A percentile compares a stretch with the other conserved stretches of the same genome.
phyloP scores from a whole-genome alignment of 2,888 invertebrate genomes.

The Teleogryllus oceanicus region DNA sequence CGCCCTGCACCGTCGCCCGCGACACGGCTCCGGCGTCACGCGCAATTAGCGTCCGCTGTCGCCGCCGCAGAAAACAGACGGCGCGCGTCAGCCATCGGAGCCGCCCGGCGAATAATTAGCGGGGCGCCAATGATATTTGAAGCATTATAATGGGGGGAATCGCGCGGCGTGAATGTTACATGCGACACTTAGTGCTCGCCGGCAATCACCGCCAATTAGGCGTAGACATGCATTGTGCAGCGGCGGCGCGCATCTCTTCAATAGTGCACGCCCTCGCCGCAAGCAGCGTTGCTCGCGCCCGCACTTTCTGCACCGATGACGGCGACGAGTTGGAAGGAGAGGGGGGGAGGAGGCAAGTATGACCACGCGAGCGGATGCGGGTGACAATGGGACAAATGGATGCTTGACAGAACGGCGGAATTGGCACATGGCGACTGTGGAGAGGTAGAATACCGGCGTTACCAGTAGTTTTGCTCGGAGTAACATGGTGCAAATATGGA shows the following conservation, averaged over 20 bases:
- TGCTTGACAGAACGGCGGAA: too few species aligned
- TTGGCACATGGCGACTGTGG: too few species aligned
- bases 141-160: not conserved
- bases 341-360: too few species aligned
- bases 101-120: slow-evolving; percentile 11
- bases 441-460: too few species aligned
- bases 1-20: not conserved
- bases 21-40: slow-evolving; percentile 5
- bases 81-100: not conserved
- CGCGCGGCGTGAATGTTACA: not conserved
- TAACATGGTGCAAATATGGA: too few species aligned
- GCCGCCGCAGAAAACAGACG: not conserved
- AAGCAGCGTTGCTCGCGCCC: slow-evolving; percentile 12
- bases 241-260: not conserved
- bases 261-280: not conserved
- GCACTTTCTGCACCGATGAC: not conserved
- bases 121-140: not conserved
- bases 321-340: not conserved
- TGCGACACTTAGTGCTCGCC: not conserved
- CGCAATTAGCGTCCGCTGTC: not conserved
- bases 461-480: too few species aligned
- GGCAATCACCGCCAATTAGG: slow-evolving; percentile 6
- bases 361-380: too few species aligned
- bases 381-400: too few species aligned
- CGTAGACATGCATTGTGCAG: not conserved